phyloP scores from a whole-genome alignment of 2,113 vertebrate species.

The Gymnobelideus leadbeateri region DNA sequence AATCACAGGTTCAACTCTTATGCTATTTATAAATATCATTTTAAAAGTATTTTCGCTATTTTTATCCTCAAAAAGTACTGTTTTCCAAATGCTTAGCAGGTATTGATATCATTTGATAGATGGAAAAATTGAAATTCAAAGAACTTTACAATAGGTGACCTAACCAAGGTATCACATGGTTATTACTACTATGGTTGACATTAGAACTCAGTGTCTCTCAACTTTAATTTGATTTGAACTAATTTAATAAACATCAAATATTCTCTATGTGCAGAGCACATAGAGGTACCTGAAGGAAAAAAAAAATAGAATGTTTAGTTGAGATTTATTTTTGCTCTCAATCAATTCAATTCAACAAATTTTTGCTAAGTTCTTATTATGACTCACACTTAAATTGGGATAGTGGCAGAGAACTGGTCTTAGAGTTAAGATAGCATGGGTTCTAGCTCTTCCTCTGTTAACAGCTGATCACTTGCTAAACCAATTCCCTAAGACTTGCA shows the following conservation, averaged over 20 bases:
- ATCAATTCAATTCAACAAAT: not conserved
- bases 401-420: not conserved
- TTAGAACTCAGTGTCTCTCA: not conserved
- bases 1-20: not conserved
- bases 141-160: not conserved
- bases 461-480: not conserved
- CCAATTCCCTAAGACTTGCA: not conserved
- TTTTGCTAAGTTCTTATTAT: not conserved
- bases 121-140: not conserved
- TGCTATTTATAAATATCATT: not conserved
- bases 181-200: not conserved
- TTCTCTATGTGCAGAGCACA: not conserved
- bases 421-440: not conserved
- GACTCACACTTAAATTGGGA: not conserved
- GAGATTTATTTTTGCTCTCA: not conserved
- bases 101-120: not conserved
- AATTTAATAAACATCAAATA: not conserved
- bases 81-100: not conserved
- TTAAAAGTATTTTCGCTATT: not conserved
- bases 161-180: not conserved
- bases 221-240: not conserved
- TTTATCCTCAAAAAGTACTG: not conserved
- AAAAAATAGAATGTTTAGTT: not conserved
- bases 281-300: not conserved
- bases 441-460: not conserved